Evolutionary conservation across 2,888 invertebrate species (phyloP), one percentile per base, ranked within the genome.

Genomic region (Nymphalis c-album): DNA sequence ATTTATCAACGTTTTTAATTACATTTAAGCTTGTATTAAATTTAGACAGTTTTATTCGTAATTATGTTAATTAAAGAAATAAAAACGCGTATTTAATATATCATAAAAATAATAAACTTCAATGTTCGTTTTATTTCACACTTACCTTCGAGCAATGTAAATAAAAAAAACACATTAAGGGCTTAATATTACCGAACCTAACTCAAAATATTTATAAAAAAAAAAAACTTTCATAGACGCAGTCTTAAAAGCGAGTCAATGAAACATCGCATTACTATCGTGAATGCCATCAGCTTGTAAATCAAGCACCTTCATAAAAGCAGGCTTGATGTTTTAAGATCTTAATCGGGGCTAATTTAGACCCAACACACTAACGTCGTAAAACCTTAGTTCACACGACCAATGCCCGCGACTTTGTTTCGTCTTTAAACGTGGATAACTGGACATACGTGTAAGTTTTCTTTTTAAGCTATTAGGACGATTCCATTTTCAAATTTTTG

Each of bases 271-370:
- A 70, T 67, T 61, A 60, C 59, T 67, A 69, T 72, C 69, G 64
- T 47, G 64, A 62, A 69, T 63, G 60, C 60, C 63, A 72, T 72
- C 72, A 57, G 63, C 67, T 63, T 69, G 71, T 71, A 72, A 72
- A 72, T 72, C 72, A 72, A 60, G 67, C 31, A 31, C 53, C 50
- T 67, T 68, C 68, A 67, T 68, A 70, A 71, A 69, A 68, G 62
- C 67, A 45, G 31, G n/a, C 48, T 58, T 67, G 67, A 67, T 65
- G 63, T 60, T 59, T 62, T 53, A 18, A 68, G 66, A 71, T 68
- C 16, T 31, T 67, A 68, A 72, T 72, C 72, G 40, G 17, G 50
- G 67, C 67, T 67, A 72, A 72, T 72, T 70, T 67, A 64, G 64
- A 45, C 70, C 53, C 58, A 63, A 63, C 59, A 20, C 18, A 66